A percentile compares a stretch with the other conserved stretches of the same genome.
phyloP scores from a whole-genome alignment of 2,888 invertebrate genomes.

The Aporophyla lueneburgensis region DNA sequence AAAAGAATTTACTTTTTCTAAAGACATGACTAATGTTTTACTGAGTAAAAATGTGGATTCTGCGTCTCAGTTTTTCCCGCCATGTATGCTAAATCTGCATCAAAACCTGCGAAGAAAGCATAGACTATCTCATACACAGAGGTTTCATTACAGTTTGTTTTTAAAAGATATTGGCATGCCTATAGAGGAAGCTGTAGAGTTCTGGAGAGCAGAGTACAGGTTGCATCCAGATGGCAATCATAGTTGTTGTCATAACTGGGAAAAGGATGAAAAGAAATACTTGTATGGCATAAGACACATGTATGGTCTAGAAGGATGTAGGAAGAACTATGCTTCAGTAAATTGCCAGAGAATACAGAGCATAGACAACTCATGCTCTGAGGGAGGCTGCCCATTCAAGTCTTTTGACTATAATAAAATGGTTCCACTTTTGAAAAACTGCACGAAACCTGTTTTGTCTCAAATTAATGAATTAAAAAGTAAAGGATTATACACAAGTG shows the following conservation, averaged over 20 bases:
- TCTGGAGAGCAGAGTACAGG: slow-evolving; percentile 93
- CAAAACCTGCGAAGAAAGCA: slow-evolving; percentile 89
- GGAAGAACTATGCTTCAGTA: slow-evolving; percentile 91
- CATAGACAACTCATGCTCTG: slow-evolving; percentile 87
- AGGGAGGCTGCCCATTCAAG: slow-evolving; percentile 92
- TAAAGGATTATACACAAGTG: slow-evolving; percentile 76
- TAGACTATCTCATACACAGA: slow-evolving; percentile 92
- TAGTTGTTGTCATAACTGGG: slow-evolving; percentile 92
- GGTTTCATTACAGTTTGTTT: slow-evolving; percentile 93
- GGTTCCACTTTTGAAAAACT: slow-evolving; percentile 76
- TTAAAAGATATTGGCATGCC: slow-evolving; percentile 94
- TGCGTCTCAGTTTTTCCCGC: slow-evolving; percentile 88
- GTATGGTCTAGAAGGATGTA: slow-evolving; percentile 93
- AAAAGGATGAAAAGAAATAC: slow-evolving; percentile 91
- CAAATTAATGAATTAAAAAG: slow-evolving; percentile 79
- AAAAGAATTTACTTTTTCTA: slow-evolving; percentile 67
- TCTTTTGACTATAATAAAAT: slow-evolving; percentile 88
- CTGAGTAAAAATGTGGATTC: slow-evolving; percentile 83
- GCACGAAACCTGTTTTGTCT: slow-evolving; percentile 69
- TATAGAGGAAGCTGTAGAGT: slow-evolving; percentile 91
- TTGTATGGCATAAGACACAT: slow-evolving; percentile 93
- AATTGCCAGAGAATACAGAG: slow-evolving; percentile 91
- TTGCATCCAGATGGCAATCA: slow-evolving; percentile 84
- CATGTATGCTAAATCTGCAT: slow-evolving; percentile 93
- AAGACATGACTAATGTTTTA: slow-evolving; percentile 65